These are phyloP conservation scores for Hydrolagus affinis DNA, from an alignment of 2,113 vertebrate genomes.

Conservation along the genomic window DNA sequence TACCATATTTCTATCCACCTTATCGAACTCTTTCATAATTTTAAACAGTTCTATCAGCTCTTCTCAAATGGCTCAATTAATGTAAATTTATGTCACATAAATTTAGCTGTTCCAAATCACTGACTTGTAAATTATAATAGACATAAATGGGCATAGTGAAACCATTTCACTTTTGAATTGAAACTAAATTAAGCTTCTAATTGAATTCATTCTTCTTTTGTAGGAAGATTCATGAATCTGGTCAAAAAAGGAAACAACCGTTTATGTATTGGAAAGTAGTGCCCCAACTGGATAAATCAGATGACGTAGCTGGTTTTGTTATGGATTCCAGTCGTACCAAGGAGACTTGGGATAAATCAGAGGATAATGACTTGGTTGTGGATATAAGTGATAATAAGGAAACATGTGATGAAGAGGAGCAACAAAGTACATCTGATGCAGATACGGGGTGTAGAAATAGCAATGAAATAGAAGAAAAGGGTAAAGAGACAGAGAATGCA, in stretches of 20 bases:
- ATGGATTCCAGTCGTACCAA: not conserved
- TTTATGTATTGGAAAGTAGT: conserved; percentile 44
- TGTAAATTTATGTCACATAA: too few species aligned
- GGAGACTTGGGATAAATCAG: not conserved
- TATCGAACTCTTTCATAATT: too few species aligned
- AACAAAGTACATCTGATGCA: not conserved
- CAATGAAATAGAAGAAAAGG: not conserved
- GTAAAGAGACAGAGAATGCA: not conserved
- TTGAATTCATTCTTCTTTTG: conserved; percentile 26
- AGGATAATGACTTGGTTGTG: conserved; percentile 24
- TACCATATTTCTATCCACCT: too few species aligned
- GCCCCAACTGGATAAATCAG: conserved; percentile 17
- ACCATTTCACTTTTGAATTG: not conserved
- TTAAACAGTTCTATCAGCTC: too few species aligned
- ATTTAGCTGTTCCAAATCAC: too few species aligned
- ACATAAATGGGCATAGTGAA: not conserved
- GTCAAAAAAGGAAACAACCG: conserved; percentile 39
- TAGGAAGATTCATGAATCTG: conserved; percentile 49
- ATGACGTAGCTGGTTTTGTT: not conserved
- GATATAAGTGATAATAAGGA: not conserved
- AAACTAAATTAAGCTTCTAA: not conserved
- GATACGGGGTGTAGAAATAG: not conserved
- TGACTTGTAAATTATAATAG: too few species aligned
- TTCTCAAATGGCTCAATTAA: too few species aligned
- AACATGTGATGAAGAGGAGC: not conserved